Conservation (phyloP, 2,888 invertebrate genomes). For the Phyto melanocephala region DNA sequence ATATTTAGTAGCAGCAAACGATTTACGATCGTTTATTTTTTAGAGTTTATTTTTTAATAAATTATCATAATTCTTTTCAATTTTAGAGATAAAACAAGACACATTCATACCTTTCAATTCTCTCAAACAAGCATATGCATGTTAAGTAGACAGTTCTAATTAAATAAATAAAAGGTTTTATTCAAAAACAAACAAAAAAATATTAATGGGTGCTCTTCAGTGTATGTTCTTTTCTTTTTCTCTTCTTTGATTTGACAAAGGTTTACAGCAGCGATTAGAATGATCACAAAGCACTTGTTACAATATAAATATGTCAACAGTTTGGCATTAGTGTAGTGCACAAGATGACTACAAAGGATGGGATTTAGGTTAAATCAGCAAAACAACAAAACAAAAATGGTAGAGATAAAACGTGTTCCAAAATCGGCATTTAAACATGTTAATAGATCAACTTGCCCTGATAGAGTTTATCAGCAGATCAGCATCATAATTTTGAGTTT, state of each 20-base stretch:
- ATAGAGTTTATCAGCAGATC: constrained; percentile 25
- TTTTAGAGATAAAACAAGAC: not conserved
- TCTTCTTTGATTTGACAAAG: constrained; percentile 2
- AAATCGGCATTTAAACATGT: constrained; percentile 10
- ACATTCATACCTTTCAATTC: not conserved
- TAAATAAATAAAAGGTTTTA: not conserved
- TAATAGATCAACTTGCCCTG: constrained; percentile 24
- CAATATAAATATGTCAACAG: constrained; percentile 50
- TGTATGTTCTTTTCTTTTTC: no score
- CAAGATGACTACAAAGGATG: constrained; percentile 34
- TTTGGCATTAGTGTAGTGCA: constrained; percentile 38
- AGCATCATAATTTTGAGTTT: constrained; percentile 6
- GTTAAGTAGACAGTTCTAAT: no score
- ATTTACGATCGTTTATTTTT: constrained; percentile 7
- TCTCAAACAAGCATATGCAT: no score
- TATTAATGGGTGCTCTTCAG: not conserved
- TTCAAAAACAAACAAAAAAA: not conserved
- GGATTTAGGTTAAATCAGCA: constrained; percentile 37
- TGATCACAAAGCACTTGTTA: constrained; percentile 45
- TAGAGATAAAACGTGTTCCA: no score
- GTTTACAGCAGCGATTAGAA: not conserved
- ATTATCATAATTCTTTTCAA: constrained; percentile 14
- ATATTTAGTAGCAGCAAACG: constrained; percentile 9
- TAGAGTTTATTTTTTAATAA: not conserved
- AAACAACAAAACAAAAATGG: no score